Evolutionary conservation across 1,140 invertebrate species (phyloP).

Genomic region (Eulimnadia texana): DNA sequence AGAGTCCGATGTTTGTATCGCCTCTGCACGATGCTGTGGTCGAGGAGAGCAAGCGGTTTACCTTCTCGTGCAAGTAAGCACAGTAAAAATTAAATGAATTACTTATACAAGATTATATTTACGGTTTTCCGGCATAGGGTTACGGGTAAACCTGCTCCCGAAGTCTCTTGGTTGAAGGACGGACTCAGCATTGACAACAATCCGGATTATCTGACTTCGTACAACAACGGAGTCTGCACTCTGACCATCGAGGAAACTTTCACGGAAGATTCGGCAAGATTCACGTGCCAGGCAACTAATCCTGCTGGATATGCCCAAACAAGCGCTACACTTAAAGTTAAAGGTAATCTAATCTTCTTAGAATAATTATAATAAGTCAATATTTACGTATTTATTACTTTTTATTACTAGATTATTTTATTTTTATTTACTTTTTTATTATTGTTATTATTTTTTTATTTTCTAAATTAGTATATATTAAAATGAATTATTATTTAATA

Average conservation of each 20-base stretch:
- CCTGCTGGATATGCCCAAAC: conserved; percentile 51
- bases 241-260: conserved; percentile 65
- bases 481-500: no score
- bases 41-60: conserved; percentile 53
- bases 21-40: conserved; percentile 52
- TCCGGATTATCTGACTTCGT: conserved; percentile 44
- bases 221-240: conserved; percentile 38
- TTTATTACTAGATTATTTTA: neutral
- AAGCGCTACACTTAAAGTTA: conserved; percentile 54
- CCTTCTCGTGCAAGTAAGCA: conserved; percentile 41
- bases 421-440: neutral
- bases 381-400: neutral
- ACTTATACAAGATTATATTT: neutral
- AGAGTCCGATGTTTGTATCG: conserved; percentile 40
- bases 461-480: no score
- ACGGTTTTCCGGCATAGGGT: conserved; percentile 12
- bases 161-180: conserved; percentile 56
- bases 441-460: conserved; percentile 7
- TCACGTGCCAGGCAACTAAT: conserved; percentile 55
- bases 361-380: neutral
- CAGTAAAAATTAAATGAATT: conserved; percentile 20
- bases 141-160: conserved; percentile 26
- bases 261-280: conserved; percentile 62
- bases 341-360: conserved; percentile 34
- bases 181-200: conserved; percentile 47